Conservation (phyloP, 2,888 invertebrate genomes). For the Melinaea marsaeus region DNA sequence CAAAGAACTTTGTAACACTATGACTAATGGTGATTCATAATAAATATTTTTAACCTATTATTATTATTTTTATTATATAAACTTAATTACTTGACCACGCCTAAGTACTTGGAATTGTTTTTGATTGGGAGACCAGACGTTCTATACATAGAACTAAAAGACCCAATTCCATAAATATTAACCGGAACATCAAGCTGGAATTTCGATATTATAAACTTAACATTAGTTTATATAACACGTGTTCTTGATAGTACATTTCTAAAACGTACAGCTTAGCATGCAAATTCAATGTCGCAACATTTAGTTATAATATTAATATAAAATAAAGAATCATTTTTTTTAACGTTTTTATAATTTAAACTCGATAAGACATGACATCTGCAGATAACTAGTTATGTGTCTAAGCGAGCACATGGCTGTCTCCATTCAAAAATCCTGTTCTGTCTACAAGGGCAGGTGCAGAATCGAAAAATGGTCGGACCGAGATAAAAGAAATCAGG, state of each 20-base stretch:
- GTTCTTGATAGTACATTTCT: not conserved
- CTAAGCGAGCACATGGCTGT: slow-evolving; percentile 37
- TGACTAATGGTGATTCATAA: slow-evolving; percentile 29
- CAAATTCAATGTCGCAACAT: not conserved
- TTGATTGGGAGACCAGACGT: slow-evolving; percentile 21
- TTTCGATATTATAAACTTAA: slow-evolving; percentile 7
- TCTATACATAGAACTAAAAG: slow-evolving; percentile 30
- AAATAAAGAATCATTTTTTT: no score
- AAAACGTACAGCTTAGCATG: not conserved
- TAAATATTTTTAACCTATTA: slow-evolving; percentile 1
- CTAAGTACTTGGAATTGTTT: slow-evolving; percentile 27
- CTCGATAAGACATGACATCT: not conserved
- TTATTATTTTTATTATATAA: slow-evolving; percentile 11
- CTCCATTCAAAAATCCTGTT: slow-evolving; percentile 29
- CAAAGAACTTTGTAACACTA: slow-evolving; percentile 6
- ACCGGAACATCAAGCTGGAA: slow-evolving; percentile 13
- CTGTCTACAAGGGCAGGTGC: slow-evolving; percentile 53
- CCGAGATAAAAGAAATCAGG: slow-evolving; percentile 36
- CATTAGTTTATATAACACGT: no score
- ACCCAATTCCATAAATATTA: slow-evolving; percentile 26
- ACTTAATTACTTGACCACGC: slow-evolving; percentile 35
- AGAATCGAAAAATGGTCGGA: slow-evolving; percentile 45
- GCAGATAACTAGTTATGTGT: slow-evolving; percentile 17
- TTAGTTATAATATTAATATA: no score
- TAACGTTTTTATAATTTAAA: no score